phyloP scores from a whole-genome alignment of 2,113 vertebrate species.

The Pimephales promelas region DNA sequence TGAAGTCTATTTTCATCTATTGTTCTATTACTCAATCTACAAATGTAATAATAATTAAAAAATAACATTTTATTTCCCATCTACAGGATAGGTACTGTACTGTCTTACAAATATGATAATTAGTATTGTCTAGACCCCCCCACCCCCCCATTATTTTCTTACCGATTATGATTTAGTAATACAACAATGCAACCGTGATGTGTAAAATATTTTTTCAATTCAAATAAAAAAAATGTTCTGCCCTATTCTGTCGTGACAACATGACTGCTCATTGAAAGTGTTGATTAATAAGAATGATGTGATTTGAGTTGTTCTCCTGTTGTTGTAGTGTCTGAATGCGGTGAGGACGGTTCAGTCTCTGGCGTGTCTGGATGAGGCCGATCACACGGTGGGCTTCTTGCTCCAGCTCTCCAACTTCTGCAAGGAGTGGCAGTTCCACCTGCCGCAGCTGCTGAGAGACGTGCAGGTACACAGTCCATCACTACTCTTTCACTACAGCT shows the following conservation, averaged over 20 bases:
- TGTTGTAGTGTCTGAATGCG: constrained; percentile 87
- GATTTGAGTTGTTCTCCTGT: not conserved
- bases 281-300: too few species aligned
- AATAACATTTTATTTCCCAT: too few species aligned
- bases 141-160: too few species aligned
- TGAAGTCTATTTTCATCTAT: too few species aligned
- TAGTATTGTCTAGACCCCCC: too few species aligned
- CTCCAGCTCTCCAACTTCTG: constrained; percentile 95
- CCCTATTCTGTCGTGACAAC: not conserved
- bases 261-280: not conserved
- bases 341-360: constrained; percentile 92
- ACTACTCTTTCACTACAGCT: not conserved
- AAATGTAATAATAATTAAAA: too few species aligned
- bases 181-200: not conserved
- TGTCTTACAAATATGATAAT: too few species aligned
- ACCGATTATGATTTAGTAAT: not conserved
- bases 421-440: constrained; percentile 96
- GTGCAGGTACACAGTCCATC: constrained; percentile 78
- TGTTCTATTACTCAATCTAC: too few species aligned
- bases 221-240: not conserved
- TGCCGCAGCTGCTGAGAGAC: constrained; percentile 90
- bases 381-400: constrained; percentile 96
- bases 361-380: constrained; percentile 92
- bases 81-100: too few species aligned
- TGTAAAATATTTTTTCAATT: not conserved